Evolutionary conservation across 2,888 invertebrate species (phyloP).

Genomic region (Bedellia somnulentella): DNA sequence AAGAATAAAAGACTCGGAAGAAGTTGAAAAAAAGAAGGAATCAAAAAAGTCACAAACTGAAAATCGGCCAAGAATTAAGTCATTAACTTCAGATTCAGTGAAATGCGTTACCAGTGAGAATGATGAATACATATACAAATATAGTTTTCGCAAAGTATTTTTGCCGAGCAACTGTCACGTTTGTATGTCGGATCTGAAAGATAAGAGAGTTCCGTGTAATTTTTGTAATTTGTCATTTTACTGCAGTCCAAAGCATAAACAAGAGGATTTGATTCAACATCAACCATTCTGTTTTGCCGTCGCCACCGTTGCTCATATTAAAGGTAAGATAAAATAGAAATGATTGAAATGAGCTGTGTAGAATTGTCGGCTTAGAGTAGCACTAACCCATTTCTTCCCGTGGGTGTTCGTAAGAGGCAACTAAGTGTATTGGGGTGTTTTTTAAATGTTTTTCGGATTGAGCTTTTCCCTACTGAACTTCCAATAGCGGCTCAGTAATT

Average conservation of each 20-base stretch:
- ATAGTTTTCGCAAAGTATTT: slow-evolving; percentile 67
- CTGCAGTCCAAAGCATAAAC: slow-evolving; percentile 64
- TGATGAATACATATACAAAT: slow-evolving; percentile 65
- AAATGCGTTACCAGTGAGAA: slow-evolving; percentile 49
- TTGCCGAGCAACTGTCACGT: slow-evolving; percentile 61
- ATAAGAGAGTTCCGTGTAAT: slow-evolving; percentile 29
- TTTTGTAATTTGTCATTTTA: slow-evolving; percentile 67
- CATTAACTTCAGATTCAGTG: slow-evolving; percentile 19
- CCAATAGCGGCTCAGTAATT: too few species aligned
- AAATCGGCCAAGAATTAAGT: slow-evolving; percentile 21
- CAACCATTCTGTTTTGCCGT: slow-evolving; percentile 64
- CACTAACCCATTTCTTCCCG: too few species aligned
- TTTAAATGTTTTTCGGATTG: too few species aligned
- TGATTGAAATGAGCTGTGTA: too few species aligned
- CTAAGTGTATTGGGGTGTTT: too few species aligned
- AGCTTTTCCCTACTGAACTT: too few species aligned
- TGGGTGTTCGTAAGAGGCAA: too few species aligned
- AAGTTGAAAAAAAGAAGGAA: slow-evolving; percentile 23
- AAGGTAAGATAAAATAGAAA: slow-evolving; percentile 48
- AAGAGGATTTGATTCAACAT: slow-evolving; percentile 60
- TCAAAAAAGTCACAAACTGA: slow-evolving; percentile 35
- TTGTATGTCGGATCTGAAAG: slow-evolving; percentile 37
- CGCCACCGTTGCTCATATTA: slow-evolving; percentile 55
- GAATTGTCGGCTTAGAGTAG: too few species aligned
- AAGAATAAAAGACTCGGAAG: slow-evolving; percentile 39